Conservation (phyloP, 2,113 vertebrate species). For the Recurvirostra avosetta region DNA sequence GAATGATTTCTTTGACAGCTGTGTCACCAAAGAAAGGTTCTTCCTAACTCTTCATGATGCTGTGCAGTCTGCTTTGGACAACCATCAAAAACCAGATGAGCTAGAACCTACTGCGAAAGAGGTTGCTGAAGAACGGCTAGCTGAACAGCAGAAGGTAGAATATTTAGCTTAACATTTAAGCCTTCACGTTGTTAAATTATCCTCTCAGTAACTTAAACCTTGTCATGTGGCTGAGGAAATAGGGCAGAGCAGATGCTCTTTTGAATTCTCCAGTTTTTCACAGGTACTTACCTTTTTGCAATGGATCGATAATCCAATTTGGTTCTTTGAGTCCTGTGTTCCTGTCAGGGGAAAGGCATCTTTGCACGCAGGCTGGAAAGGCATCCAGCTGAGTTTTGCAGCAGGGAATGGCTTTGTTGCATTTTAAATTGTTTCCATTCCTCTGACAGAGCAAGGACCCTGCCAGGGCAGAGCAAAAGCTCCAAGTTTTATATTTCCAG, state of each 20-base stretch:
- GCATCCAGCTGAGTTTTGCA: not conserved
- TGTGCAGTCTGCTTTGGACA: constrained; percentile 49
- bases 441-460: not conserved
- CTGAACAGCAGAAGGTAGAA: constrained; percentile 52
- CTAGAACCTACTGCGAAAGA: not conserved
- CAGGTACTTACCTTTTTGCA: not conserved
- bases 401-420: not conserved
- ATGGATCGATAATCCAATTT: not conserved
- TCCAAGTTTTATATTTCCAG: not conserved
- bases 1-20: constrained; percentile 57
- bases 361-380: not conserved
- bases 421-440: not conserved
- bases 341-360: not conserved
- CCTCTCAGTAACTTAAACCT: not conserved
- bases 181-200: not conserved
- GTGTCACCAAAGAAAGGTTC: constrained; percentile 55
- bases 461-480: not conserved
- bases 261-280: not conserved
- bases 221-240: not conserved
- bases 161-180: not conserved
- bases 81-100: not conserved
- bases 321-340: not conserved
- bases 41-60: constrained; percentile 64
- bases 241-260: not conserved
- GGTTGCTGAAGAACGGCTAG: not conserved